Evolutionary conservation across 2,888 invertebrate genomes (phyloP), one percentile per base, ranked within the genome.

Genomic region (Cetonia aurata): DNA sequence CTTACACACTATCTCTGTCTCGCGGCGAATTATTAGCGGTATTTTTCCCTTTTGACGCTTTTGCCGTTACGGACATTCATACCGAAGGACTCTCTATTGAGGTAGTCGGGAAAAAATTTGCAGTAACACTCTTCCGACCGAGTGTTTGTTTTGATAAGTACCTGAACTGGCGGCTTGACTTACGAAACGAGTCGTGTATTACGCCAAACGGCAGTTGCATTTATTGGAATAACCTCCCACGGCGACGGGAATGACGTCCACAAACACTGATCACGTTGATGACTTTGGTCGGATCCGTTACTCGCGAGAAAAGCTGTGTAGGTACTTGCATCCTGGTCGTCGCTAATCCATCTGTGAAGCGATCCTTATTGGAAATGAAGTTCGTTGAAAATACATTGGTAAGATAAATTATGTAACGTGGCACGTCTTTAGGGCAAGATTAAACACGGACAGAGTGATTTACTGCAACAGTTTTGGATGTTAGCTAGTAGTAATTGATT

Each of bases 11-110:
- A 1, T 37, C 37, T 37, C 37, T 10, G 3, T 62, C 33, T 55
- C 13, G 17, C 50, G 50, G 62, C 50, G 48, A 62, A 62, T 62
- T 62, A 62, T 62, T 62, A 62, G 50, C 62, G 62, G 62, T 50
- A 62, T 50, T 62, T 62, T 62, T 62, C 37, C 62, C 62, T 50
- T 62, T 62, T 62, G 33, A 31, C 62, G 50, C 50, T 50, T 50
- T 37, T 62, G 37, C 62, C 62, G 62, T 62, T 62, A 52, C 52
- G 8, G 8, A 6, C 37, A 10, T 31, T 48, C 13, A 33, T 62
- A 62, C 15, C 1, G 10, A 12, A 15, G 62, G 50, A 48, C 25
- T 13, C 31, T 15, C 31, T 42, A 12, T 37, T 41, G 15, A 15
- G 42, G 9, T 17, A 15, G 12, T 57, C 10, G 41, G 37, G 17